These are phyloP conservation scores for Pomatorhinus ruficollis DNA, from an alignment of 2,113 vertebrate genomes.

Conservation along the genomic window DNA sequence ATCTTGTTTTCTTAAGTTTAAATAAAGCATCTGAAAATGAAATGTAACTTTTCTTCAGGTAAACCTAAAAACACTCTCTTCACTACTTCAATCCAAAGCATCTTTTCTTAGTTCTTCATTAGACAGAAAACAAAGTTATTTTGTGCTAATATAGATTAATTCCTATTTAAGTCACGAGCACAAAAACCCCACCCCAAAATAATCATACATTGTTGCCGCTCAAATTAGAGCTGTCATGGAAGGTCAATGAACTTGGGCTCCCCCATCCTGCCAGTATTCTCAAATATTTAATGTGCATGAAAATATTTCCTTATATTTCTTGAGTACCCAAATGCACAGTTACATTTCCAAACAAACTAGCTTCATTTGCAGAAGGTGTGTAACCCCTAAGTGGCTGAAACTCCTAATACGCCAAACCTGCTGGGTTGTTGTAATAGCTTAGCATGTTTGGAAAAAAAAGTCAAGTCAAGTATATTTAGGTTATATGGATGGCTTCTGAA, in stretches of 20 bases:
- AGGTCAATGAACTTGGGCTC: neutral
- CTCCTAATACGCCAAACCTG: neutral
- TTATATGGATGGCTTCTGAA: neutral
- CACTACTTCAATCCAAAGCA: neutral
- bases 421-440: neutral
- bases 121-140: neutral
- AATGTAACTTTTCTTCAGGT: neutral
- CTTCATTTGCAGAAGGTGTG: neutral
- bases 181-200: accelerated
- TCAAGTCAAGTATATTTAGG: neutral
- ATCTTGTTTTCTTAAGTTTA: neutral
- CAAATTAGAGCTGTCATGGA: neutral
- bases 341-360: neutral
- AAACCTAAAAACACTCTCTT: neutral
- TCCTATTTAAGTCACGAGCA: neutral
- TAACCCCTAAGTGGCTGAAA: neutral
- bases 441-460: neutral
- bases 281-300: neutral
- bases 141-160: neutral
- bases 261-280: accelerated
- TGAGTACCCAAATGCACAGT: neutral
- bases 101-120: neutral
- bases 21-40: neutral
- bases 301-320: neutral
- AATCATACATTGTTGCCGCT: neutral